phyloP scores from a whole-genome alignment of 2,113 vertebrate species.

The Tachycineta bicolor region DNA sequence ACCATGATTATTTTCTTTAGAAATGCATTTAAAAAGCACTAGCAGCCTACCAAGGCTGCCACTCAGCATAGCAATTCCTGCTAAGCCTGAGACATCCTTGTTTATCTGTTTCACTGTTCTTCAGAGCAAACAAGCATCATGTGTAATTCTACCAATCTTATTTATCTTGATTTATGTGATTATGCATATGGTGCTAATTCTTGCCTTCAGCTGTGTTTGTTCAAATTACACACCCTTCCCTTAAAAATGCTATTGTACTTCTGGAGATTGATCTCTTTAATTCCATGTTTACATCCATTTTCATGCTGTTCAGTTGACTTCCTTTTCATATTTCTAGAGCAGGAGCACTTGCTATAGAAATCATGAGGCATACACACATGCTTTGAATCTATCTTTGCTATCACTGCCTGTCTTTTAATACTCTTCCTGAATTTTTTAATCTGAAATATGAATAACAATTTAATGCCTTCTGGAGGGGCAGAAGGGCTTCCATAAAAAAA shows the following conservation, averaged over 20 bases:
- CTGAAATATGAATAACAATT: slow-evolving; percentile 72
- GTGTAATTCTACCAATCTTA: slow-evolving; percentile 3
- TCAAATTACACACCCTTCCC: slow-evolving; percentile 38
- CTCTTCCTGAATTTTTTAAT: slow-evolving; percentile 63
- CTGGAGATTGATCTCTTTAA: slow-evolving; percentile 41
- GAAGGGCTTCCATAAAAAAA: slow-evolving; percentile 54
- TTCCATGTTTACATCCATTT: slow-evolving; percentile 55
- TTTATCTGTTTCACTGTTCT: not conserved
- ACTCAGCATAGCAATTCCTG: not conserved
- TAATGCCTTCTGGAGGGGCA: slow-evolving; percentile 59
- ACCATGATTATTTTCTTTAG: not conserved
- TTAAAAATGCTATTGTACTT: slow-evolving; percentile 38
- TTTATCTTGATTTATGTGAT: slow-evolving; percentile 53
- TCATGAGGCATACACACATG: not conserved
- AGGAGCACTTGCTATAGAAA: slow-evolving; percentile 2
- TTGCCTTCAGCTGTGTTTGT: slow-evolving; percentile 36
- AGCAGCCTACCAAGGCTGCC: not conserved
- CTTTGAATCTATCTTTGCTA: slow-evolving; percentile 55
- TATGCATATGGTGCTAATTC: slow-evolving; percentile 46
- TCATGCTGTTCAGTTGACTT: slow-evolving; percentile 30
- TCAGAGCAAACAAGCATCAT: not conserved
- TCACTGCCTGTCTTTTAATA: slow-evolving; percentile 50
- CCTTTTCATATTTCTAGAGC: slow-evolving; percentile 22
- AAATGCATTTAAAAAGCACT: not conserved
- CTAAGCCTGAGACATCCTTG: not conserved